These are phyloP conservation scores for Acronicta psi DNA, from an alignment of 2,888 invertebrate species.

Conservation along the genomic window DNA sequence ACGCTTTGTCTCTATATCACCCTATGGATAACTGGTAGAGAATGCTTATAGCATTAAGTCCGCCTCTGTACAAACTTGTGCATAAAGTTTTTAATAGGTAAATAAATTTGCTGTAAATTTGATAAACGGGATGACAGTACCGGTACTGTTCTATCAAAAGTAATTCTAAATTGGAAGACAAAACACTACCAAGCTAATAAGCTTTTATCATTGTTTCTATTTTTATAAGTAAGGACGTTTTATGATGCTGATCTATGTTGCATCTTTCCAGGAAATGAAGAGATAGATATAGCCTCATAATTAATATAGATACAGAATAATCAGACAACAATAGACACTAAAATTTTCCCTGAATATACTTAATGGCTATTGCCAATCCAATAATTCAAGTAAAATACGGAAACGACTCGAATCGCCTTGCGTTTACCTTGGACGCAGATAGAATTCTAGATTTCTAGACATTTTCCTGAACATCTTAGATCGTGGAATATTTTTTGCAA, in stretches of 20 bases:
- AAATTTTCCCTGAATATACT: conserved; percentile 28
- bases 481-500: conserved; percentile 9
- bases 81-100: no score
- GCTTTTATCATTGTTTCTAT: not conserved
- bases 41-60: no score
- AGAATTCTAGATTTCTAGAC: conserved; percentile 65
- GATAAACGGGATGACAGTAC: no score
- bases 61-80: no score
- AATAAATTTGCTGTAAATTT: no score
- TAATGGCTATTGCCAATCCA: conserved; percentile 43
- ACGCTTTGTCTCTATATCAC: no score
- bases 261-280: not conserved
- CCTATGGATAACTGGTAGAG: no score
- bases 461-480: conserved; percentile 31
- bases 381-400: conserved; percentile 65
- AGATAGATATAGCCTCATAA: not conserved
- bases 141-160: no score
- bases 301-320: conserved; percentile 6
- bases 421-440: conserved; percentile 60
- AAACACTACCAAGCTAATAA: no score
- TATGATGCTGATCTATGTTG: not conserved
- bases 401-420: conserved; percentile 55
- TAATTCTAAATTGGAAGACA: no score
- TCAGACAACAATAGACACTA: conserved; percentile 32
- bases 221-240: no score